Base-by-base conservation (phyloP, 2,797 vertebrate species). In the Siniperca obscura region DNA sequence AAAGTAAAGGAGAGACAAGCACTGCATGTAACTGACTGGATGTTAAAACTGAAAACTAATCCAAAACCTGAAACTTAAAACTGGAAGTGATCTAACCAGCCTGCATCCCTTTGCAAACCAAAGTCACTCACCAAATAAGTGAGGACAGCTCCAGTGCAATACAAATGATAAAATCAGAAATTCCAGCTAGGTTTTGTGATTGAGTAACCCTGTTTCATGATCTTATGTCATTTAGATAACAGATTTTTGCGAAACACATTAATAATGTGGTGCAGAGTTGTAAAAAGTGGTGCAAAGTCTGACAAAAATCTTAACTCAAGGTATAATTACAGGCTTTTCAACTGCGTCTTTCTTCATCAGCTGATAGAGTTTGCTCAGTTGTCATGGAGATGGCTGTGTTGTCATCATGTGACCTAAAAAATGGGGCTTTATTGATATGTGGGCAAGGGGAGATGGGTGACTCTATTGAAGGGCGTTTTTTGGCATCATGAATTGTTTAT, bases 361-460 rank as follows among this genome's bases (percentile, higher is more conserved):
- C 21, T 27, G 44, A 76, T 64, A 30, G 36, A 53, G 17, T 38
- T 50, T 40, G 55, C 34, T 40, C 22, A 16, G 70, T 69, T 76
- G 50, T 72, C 75, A 62, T 70, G 21, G 69, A 74, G 53, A 79
- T 38, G 48, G 19, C 44, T 65, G 42, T 64, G 30, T 19, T 68
- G 62, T 17, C 40, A 36, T 57, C n/a, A 48, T 46, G 36, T 70
- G n/a, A 76, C 46, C 5, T 59, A 38, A 48, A 12, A 30, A 27
- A 57, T 40, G 19, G 7, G 21, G 66, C 19, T 70, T 76, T 22
- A 73, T 70, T 38, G 65, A 61, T 61, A 59, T 71, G 44, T 66
- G 22, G 59, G 12, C 2, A 40, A 34, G 14, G 10, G 5, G 8
- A 6, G 25, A 44, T 19, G 8, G 5, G 2, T 7, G 25, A 36